Conservation (phyloP, 2,888 invertebrate species). For the Trichopoda pennipes region DNA sequence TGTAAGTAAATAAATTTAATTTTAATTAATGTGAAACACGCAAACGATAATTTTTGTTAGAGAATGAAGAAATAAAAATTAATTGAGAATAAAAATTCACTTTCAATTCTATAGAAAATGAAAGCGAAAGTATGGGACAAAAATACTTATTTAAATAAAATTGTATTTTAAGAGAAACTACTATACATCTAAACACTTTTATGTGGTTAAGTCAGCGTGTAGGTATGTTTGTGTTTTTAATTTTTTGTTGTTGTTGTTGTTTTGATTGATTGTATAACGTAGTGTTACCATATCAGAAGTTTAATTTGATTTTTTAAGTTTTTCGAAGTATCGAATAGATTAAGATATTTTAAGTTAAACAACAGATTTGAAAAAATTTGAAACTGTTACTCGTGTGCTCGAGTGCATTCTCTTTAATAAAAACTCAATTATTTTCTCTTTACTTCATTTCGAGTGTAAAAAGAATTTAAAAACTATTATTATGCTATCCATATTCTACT, state of each 20-base stretch:
- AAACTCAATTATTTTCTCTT: too few relatives aligned
- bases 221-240: neutral
- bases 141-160: conserved; percentile 20
- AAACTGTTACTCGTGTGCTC: too few relatives aligned
- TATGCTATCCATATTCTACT: too few relatives aligned
- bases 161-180: conserved; percentile 15
- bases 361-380: too few relatives aligned
- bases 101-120: conserved; percentile 40
- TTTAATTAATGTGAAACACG: conserved; percentile 18
- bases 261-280: conserved; percentile 45
- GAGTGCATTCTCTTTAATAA: too few relatives aligned
- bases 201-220: too few relatives aligned
- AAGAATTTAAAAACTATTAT: too few relatives aligned
- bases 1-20: conserved; percentile 26
- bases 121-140: conserved; percentile 55
- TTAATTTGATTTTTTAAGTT: too few relatives aligned
- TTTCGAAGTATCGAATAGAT: too few relatives aligned
- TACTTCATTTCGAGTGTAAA: too few relatives aligned
- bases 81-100: conserved; percentile 38
- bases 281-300: too few relatives aligned
- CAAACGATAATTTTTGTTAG: conserved; percentile 10
- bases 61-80: conserved; percentile 36
- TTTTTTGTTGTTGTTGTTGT: conserved; percentile 5
- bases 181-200: neutral
- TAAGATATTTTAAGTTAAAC: too few relatives aligned